Evolutionary conservation across 1,140 invertebrate genomes (phyloP).

Genomic region (Oryctes rhinoceros): DNA sequence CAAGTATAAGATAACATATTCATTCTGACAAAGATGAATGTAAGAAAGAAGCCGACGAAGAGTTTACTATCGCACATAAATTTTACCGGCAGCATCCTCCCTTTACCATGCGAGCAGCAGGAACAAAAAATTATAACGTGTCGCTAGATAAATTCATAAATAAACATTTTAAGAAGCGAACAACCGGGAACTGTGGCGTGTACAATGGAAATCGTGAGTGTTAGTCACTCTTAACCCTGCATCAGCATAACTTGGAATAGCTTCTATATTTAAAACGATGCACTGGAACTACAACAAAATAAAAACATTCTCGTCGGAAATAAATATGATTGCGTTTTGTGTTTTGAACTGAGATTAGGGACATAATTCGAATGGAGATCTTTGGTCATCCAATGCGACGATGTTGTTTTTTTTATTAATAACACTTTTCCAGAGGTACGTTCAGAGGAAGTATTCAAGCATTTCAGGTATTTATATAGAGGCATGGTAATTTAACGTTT

Average conservation of each 20-base stretch:
- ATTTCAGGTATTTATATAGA: too few species aligned
- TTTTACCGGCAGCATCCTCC: not conserved
- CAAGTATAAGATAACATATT: not conserved
- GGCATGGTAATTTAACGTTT: not conserved
- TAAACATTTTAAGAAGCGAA: slow-evolving; percentile 28
- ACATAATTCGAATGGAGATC: not conserved
- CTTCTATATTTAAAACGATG: slow-evolving; percentile 37
- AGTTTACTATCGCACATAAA: slow-evolving; percentile 30
- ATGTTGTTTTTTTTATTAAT: too few species aligned
- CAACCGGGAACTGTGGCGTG: not conserved
- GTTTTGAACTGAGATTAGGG: not conserved
- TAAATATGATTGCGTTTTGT: slow-evolving; percentile 26
- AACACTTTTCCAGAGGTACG: too few species aligned
- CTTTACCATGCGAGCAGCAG: not conserved
- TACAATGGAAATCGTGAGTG: slow-evolving; percentile 33
- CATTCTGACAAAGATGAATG: slow-evolving; percentile 5
- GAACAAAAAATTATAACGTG: slow-evolving; percentile 1
- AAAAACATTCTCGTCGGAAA: slow-evolving; percentile 21
- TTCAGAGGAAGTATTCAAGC: too few species aligned
- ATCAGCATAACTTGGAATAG: slow-evolving; percentile 38
- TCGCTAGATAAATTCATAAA: slow-evolving; percentile 28
- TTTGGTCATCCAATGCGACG: too few species aligned
- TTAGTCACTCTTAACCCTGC: slow-evolving; percentile 28
- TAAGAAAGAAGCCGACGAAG: slow-evolving; percentile 1
- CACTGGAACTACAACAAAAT: slow-evolving; percentile 38